phyloP scores from a whole-genome alignment of 1,140 invertebrate species.

The Probaryconus sp. region DNA sequence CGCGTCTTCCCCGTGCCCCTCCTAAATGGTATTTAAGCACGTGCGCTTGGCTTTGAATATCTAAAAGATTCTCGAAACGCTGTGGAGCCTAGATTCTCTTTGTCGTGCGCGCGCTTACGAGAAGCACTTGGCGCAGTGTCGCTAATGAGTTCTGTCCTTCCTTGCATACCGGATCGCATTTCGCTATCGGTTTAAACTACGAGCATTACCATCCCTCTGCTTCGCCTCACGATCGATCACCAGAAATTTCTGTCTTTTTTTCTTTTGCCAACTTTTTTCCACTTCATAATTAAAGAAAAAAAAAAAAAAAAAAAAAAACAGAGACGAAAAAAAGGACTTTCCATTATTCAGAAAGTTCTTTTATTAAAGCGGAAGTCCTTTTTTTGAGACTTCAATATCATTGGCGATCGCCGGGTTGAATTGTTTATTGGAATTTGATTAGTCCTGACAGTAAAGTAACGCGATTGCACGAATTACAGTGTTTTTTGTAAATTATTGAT shows the following conservation, averaged over 20 bases:
- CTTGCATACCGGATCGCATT: constrained; percentile 72
- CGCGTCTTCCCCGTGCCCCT: constrained; percentile 20
- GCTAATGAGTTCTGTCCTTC: constrained; percentile 73
- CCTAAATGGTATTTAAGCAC: constrained; percentile 60
- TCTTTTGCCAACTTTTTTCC: constrained; percentile 23
- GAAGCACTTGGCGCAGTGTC: constrained; percentile 56
- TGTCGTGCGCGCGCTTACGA: constrained; percentile 48
- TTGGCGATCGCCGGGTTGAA: too few relatives aligned
- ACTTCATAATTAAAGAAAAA: constrained; percentile 19
- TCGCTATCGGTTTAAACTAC: constrained; percentile 67
- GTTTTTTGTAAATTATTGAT: too few relatives aligned
- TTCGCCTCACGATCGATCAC: constrained; percentile 46
- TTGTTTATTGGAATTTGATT: too few relatives aligned
- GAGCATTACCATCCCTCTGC: constrained; percentile 59
- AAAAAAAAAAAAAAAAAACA: too few relatives aligned
- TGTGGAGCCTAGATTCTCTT: constrained; percentile 48
- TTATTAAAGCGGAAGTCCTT: too few relatives aligned
- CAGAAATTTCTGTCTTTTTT: constrained; percentile 46
- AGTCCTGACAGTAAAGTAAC: too few relatives aligned
- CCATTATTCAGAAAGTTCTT: background rate
- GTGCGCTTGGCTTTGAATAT: constrained; percentile 62
- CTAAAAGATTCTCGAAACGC: constrained; percentile 62
- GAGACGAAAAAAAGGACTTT: too few relatives aligned
- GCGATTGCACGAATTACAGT: too few relatives aligned
- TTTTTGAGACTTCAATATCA: too few relatives aligned